phyloP scores from a whole-genome alignment of 2,888 invertebrate genomes.

The Drepana falcataria region DNA sequence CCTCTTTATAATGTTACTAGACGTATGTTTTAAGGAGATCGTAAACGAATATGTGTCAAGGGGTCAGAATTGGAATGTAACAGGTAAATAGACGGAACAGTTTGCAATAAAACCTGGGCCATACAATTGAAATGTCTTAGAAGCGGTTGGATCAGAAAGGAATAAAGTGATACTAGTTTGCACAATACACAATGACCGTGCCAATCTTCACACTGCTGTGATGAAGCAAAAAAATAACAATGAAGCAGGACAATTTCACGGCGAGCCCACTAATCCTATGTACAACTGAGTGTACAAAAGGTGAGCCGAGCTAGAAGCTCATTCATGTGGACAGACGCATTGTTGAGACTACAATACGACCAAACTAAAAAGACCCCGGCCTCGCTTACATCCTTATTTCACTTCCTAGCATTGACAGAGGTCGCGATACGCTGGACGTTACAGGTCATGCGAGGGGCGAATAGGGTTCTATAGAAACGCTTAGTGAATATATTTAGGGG shows the following conservation, averaged over 20 bases:
- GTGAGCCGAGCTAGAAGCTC: conserved; percentile 43
- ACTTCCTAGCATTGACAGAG: conserved; percentile 20
- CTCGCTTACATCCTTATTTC: conserved; percentile 11
- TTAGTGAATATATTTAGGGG: conserved; percentile 45
- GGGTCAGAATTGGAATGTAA: too few relatives aligned
- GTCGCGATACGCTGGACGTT: conserved; percentile 38
- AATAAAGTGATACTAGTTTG: conserved; percentile 30
- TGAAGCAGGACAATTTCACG: conserved; percentile 44
- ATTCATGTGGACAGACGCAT: conserved; percentile 60
- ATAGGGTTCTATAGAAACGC: conserved; percentile 40
- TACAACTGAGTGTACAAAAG: conserved; percentile 54
- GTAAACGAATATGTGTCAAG: too few relatives aligned
- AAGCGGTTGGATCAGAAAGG: conserved; percentile 11
- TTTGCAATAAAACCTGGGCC: too few relatives aligned
- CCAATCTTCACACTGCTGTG: conserved; percentile 25
- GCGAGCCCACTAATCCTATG: conserved; percentile 57
- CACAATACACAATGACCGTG: conserved; percentile 31
- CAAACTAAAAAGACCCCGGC: conserved; percentile 25
- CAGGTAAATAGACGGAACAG: too few relatives aligned
- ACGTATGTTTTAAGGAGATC: too few relatives aligned
- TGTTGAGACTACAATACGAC: conserved; percentile 37
- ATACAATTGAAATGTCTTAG: background rate
- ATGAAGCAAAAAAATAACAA: conserved; percentile 31
- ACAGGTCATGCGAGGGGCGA: conserved; percentile 53
- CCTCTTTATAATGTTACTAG: too few relatives aligned